Conservation (phyloP, 2,797 vertebrate genomes). For the Kryptopterus vitreolus region DNA sequence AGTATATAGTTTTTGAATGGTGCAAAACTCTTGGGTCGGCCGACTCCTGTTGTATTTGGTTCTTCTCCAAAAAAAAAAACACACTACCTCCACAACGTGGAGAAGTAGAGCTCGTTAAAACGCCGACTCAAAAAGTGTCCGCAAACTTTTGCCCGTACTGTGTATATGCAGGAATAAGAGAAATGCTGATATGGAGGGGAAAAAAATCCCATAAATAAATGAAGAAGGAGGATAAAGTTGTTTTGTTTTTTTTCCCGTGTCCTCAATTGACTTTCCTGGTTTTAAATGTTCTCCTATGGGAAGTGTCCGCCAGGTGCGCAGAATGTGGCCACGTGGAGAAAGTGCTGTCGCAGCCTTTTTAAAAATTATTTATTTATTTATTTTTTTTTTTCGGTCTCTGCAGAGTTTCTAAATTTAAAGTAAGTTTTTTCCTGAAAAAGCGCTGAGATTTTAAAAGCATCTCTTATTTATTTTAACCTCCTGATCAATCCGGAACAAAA, state of each 20-base stretch:
- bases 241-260: too few relatives aligned
- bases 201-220: background rate
- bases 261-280: background rate
- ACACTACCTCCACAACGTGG: too few relatives aligned
- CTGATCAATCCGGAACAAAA: background rate
- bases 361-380: too few relatives aligned
- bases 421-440: background rate
- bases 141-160: too few relatives aligned
- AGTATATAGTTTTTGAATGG: too few relatives aligned
- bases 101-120: too few relatives aligned
- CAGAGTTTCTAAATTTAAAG: background rate
- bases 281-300: constrained; percentile 8
- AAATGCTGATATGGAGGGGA: background rate
- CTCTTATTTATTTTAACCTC: background rate
- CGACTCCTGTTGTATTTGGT: too few relatives aligned
- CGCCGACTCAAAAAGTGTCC: too few relatives aligned
- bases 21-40: too few relatives aligned
- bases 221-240: background rate
- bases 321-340: background rate
- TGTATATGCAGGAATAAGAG: too few relatives aligned
- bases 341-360: background rate
- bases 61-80: too few relatives aligned
- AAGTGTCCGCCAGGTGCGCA: background rate
- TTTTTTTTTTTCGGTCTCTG: background rate
- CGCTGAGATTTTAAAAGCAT: too few relatives aligned